Conservation (phyloP, 2,797 vertebrate genomes). For the Bufotes viridis region DNA sequence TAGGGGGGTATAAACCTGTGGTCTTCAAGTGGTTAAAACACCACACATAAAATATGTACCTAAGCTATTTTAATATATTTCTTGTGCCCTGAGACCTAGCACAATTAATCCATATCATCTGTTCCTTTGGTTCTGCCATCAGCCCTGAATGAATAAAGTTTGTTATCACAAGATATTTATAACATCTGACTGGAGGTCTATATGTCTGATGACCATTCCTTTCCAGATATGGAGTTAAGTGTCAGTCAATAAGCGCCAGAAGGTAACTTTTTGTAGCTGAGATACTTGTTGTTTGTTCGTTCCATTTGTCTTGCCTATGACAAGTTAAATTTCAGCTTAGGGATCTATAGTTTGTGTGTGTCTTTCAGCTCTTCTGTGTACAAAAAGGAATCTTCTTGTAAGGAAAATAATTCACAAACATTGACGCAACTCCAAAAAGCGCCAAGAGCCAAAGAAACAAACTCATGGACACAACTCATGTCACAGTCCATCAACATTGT, state of each 20-base stretch:
- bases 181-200: constrained; percentile 47
- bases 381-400: constrained; percentile 36
- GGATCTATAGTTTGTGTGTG: constrained; percentile 45
- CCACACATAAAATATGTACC: constrained; percentile 1
- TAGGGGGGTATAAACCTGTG: too few relatives aligned
- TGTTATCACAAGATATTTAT: constrained; percentile 45
- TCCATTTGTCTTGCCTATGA: constrained; percentile 58
- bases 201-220: constrained; percentile 40
- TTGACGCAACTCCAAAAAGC: constrained; percentile 64
- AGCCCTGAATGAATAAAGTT: constrained; percentile 34
- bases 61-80: not conserved
- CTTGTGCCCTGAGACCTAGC: not conserved
- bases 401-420: constrained; percentile 60
- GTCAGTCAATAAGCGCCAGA: constrained; percentile 47
- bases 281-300: constrained; percentile 34
- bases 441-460: constrained; percentile 63
- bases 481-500: constrained; percentile 64
- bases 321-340: constrained; percentile 49
- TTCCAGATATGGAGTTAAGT: constrained; percentile 32
- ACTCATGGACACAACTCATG: constrained; percentile 64
- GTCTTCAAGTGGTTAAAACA: too few relatives aligned
- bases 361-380: constrained; percentile 25
- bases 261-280: constrained; percentile 53
- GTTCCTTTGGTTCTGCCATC: constrained; percentile 24
- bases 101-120: constrained; percentile 35